Evolutionary conservation across 2,888 invertebrate species (phyloP), one percentile per base, ranked within the genome.

Genomic region (Embidobia sp.): DNA sequence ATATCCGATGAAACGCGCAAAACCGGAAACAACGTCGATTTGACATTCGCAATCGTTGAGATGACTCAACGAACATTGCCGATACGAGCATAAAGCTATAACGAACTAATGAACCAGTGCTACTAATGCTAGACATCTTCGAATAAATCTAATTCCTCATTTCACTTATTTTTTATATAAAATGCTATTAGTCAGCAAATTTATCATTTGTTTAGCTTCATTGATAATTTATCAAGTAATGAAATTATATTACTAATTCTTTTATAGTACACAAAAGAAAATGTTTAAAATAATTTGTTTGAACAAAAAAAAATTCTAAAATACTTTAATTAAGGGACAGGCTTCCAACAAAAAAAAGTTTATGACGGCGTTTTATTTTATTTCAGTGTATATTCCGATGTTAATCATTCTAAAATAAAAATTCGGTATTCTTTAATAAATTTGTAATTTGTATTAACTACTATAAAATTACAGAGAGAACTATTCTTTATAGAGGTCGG

Each of bases 1-100:
- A 74, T 74, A 74, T 74, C 74, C 74, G 70, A 53, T 22, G 53
- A 46, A 61, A 61, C 70, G 59, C 33, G 37, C 51, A 53, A 74
- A 73, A 55, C 59, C 66, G 74, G 59, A 74, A 59, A 26, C 49
- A 59, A 31, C 51, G 42, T 59, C 59, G 48, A 59, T 70, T 70
- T 70, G 49, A 59, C 69, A 59, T 70, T 61, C 59, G 44, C 51
- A 61, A 37, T 57, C 27, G 61, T 6, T 15, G 49, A 61, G 49
- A 35, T 57, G 61, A 70, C 61, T 51, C 31, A 46, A 4, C 37
- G 51, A 51, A 51, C 40, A 49, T 27, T 40, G 22, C 40, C 48
- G 69, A 69, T 69, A 59, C 22, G 37, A 40, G 29, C 57, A 59
- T 51, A 42, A 69, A 42, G 55, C 66, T 67, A 67, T n/a, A n/a